phyloP scores from a whole-genome alignment of 2,888 invertebrate genomes.

The Antheraea yamamai region DNA sequence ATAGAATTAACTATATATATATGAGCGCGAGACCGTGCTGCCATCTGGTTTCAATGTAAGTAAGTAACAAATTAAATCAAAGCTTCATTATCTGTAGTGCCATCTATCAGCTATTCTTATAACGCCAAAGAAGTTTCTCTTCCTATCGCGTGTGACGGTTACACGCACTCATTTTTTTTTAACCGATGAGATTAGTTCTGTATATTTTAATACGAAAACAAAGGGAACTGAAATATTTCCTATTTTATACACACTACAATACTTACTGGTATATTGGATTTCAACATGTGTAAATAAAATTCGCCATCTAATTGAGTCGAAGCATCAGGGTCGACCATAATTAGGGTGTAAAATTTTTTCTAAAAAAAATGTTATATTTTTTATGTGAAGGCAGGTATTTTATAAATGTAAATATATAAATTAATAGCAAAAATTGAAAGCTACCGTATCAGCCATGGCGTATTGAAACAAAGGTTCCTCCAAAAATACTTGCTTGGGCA shows the following conservation, averaged over 20 bases:
- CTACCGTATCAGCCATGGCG: constrained; percentile 63
- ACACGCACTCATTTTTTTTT: too few species aligned
- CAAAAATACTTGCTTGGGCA: constrained; percentile 73
- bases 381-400: not conserved
- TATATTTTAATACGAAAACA: not conserved
- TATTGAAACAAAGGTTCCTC: constrained; percentile 75
- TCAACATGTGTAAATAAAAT: constrained; percentile 76
- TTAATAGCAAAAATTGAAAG: not conserved
- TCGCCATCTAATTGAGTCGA: constrained; percentile 69
- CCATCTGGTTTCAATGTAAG: too few species aligned
- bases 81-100: too few species aligned
- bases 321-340: constrained; percentile 77
- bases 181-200: not conserved
- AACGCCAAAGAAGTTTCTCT: too few species aligned
- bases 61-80: too few species aligned
- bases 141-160: too few species aligned
- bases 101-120: too few species aligned
- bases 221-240: not conserved
- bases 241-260: constrained; percentile 3
- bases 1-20: too few species aligned
- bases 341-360: constrained; percentile 75
- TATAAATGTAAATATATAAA: not conserved
- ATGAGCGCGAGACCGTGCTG: too few species aligned
- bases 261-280: constrained; percentile 77
- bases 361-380: constrained; percentile 41